Evolutionary conservation across 2,797 vertebrate species (phyloP).

Genomic region (Sardinella longiceps): DNA sequence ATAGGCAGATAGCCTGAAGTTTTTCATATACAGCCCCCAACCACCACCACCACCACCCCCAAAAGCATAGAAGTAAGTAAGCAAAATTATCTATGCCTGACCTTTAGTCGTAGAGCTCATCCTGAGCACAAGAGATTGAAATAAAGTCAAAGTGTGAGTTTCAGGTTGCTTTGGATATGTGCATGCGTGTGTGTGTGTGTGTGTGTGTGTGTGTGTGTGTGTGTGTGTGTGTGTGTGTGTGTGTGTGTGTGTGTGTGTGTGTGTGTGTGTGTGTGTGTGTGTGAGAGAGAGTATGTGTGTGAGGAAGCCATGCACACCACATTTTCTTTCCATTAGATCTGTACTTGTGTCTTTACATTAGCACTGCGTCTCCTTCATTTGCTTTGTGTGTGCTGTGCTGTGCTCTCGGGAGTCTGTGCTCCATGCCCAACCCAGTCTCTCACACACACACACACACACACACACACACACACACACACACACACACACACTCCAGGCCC

Average conservation of each 20-base stretch:
- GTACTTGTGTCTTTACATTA: not conserved
- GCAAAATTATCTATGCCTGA: no score
- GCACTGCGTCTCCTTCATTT: not conserved
- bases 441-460: not conserved
- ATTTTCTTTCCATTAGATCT: not conserved
- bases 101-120: no score
- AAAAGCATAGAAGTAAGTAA: no score
- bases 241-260: not conserved
- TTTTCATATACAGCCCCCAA: no score
- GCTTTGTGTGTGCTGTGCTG: not conserved
- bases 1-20: no score
- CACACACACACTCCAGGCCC: not conserved
- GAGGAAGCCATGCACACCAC: no score
- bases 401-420: not conserved
- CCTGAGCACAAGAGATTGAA: no score
- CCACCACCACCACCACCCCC: no score
- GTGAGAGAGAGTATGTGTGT: not conserved
- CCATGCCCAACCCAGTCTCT: not conserved
- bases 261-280: not conserved
- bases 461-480: not conserved
- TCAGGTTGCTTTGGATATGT: slow-evolving; percentile 25
- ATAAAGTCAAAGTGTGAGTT: no score
- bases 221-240: no score
- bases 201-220: slow-evolving; percentile 13
- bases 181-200: slow-evolving; percentile 17